A percentile compares a stretch with the other conserved stretches of the same genome.
Evolutionary conservation across 2,113 vertebrate species (phyloP).

Genomic region (Mus pahari): DNA sequence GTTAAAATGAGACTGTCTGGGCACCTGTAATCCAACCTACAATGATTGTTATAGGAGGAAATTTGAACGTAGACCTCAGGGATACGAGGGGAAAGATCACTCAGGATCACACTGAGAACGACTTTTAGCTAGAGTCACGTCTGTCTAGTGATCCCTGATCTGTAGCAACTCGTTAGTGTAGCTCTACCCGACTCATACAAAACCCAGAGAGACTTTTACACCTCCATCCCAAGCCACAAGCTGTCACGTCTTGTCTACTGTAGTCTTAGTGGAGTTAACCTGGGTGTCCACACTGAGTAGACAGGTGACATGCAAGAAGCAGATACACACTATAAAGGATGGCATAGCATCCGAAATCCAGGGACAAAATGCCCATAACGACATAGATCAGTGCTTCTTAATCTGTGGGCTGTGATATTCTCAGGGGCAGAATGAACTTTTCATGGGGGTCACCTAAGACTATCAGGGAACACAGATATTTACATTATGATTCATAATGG

Average conservation of each 20-base stretch:
- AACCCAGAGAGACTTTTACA: not conserved
- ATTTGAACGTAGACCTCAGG: not conserved
- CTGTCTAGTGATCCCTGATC: not conserved
- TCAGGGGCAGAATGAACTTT: not conserved
- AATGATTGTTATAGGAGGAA: not conserved
- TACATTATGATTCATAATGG: not conserved
- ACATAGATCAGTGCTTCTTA: not conserved
- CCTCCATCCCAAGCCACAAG: no score
- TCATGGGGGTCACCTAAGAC: not conserved
- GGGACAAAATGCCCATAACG: not conserved
- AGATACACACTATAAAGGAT: not conserved
- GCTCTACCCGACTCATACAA: not conserved
- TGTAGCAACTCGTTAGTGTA: not conserved
- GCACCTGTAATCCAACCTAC: not conserved
- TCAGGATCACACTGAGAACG: not conserved
- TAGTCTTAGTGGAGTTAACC: not conserved
- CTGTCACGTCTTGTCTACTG: not conserved
- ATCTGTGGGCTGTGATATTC: not conserved
- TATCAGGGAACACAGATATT: not conserved
- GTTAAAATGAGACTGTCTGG: not conserved
- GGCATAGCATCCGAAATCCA: not conserved
- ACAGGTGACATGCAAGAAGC: not conserved
- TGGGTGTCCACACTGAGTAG: not conserved
- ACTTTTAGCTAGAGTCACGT: not conserved
- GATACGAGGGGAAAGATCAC: not conserved